These are phyloP conservation scores for Oryzias sinensis DNA, from an alignment of 2,797 vertebrate species.

Conservation along the genomic window DNA sequence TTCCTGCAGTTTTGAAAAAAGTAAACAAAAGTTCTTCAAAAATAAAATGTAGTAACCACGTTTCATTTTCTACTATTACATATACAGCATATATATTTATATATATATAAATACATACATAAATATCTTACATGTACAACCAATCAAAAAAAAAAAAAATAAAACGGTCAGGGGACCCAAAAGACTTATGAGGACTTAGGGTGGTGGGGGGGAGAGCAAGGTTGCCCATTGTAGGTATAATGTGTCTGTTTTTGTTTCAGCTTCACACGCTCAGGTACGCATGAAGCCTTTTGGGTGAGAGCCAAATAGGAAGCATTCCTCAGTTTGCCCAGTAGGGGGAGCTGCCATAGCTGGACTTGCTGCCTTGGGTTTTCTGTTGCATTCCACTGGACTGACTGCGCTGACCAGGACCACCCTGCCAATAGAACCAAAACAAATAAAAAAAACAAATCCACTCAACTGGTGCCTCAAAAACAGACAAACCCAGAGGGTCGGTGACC, in stretches of 20 bases:
- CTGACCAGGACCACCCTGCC: conserved; percentile 88
- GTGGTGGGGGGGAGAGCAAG: conserved; percentile 67
- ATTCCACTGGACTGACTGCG: conserved; percentile 90
- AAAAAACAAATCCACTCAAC: neutral
- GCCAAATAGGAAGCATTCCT: conserved; percentile 49
- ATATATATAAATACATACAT: conserved; percentile 98
- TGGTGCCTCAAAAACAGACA: too few species aligned
- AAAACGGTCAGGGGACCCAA: conserved; percentile 68
- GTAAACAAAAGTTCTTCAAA: conserved; percentile 84
- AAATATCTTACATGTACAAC: conserved; percentile 98
- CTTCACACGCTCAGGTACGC: conserved; percentile 47
- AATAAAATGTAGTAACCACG: conserved; percentile 86
- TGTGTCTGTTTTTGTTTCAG: conserved; percentile 56
- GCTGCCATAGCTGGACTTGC: conserved; percentile 90
- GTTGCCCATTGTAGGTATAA: conserved; percentile 65
- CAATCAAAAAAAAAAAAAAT: conserved; percentile 79
- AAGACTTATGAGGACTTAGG: conserved; percentile 80
- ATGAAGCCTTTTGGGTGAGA: conserved; percentile 58
- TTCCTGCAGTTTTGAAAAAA: conserved; percentile 81
- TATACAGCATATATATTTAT: conserved; percentile 98
- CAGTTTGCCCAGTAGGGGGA: conserved; percentile 97
- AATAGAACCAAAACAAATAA: neutral
- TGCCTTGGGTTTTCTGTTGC: conserved; percentile 95
- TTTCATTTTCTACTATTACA: conserved; percentile 88
- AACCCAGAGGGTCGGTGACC: too few species aligned